These are phyloP conservation scores for Mareca penelope DNA, from an alignment of 2,797 vertebrate genomes.

Conservation along the genomic window DNA sequence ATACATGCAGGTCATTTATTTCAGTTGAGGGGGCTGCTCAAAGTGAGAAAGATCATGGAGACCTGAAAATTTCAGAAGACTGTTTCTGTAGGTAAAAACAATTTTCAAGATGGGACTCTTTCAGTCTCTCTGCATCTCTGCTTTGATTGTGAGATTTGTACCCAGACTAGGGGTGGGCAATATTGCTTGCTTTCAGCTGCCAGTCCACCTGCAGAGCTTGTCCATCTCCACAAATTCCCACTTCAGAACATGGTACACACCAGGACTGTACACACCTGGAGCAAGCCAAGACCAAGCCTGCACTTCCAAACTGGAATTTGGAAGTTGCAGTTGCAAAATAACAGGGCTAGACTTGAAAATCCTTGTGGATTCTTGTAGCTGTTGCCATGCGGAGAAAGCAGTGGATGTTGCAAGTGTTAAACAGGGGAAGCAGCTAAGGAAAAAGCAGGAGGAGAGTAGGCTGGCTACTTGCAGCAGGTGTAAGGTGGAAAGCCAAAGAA, in stretches of 20 bases:
- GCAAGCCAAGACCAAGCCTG: not conserved
- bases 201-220: not conserved
- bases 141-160: not conserved
- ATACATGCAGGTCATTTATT: not conserved
- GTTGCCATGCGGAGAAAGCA: not conserved
- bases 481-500: not conserved
- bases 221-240: not conserved
- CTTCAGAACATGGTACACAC: not conserved
- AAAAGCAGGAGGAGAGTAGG: not conserved
- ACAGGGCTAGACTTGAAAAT: not conserved
- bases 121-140: not conserved
- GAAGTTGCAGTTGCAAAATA: not conserved
- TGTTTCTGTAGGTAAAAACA: not conserved
- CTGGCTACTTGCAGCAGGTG: not conserved
- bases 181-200: not conserved
- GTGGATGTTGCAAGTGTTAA: not conserved
- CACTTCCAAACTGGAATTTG: not conserved
- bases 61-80: not conserved
- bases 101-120: not conserved
- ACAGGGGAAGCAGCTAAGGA: not conserved
- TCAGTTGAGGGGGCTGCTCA: not conserved
- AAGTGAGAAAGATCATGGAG: not conserved
- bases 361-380: not conserved
- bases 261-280: not conserved
- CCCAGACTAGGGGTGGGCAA: not conserved